A percentile compares a stretch with the other conserved stretches of the same genome.
Conservation (phyloP, 2,113 vertebrate species). For the Melanocharis versteri region DNA sequence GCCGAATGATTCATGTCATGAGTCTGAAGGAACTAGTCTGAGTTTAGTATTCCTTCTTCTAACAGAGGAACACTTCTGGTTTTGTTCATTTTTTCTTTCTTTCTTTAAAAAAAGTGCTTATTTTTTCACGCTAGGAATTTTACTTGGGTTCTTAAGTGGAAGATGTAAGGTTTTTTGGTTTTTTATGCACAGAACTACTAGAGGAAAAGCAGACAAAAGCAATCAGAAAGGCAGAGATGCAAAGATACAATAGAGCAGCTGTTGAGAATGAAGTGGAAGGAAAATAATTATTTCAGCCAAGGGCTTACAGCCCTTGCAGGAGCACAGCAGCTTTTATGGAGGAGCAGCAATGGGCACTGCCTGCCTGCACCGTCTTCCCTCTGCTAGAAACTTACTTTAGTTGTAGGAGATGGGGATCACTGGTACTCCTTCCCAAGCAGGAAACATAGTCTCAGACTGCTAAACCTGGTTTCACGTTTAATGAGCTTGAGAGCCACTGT, state of each 20-base stretch:
- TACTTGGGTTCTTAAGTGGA: neutral
- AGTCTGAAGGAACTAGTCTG: neutral
- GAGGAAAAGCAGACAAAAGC: neutral
- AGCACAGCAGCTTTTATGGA: neutral
- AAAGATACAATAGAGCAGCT: neutral
- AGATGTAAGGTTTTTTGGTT: accelerated
- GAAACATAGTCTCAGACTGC: neutral
- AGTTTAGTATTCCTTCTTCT: neutral
- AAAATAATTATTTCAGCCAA: neutral
- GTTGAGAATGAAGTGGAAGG: neutral
- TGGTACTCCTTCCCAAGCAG: neutral
- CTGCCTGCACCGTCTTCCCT: neutral
- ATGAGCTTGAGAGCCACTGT: neutral
- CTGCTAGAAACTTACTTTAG: neutral
- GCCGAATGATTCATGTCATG: neutral
- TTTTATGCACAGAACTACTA: neutral
- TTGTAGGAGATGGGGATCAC: neutral
- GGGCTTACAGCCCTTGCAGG: neutral
- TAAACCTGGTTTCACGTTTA: neutral
- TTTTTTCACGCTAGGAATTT: neutral
- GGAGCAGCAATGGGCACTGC: neutral
- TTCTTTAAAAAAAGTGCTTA: neutral
- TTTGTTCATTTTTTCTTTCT: neutral
- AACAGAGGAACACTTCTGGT: neutral
- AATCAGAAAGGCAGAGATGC: neutral